Base-by-base conservation (phyloP, 2,888 invertebrate genomes). In the Cheilosia vernalis region DNA sequence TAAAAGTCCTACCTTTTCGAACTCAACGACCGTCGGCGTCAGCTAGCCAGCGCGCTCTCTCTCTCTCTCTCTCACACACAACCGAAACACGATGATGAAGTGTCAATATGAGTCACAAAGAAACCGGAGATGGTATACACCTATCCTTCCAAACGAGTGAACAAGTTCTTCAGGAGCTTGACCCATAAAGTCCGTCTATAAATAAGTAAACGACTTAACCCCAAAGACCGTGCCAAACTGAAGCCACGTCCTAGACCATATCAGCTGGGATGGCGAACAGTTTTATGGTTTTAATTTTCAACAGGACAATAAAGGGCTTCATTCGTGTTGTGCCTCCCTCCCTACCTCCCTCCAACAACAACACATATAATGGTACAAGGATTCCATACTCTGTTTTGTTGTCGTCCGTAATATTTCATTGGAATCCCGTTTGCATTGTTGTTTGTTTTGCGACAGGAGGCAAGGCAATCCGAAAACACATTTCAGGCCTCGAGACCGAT, bases 251-350 rank as follows among this genome's bases (percentile, higher is more conserved):
- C 66, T 37, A 42, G 61, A 6, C 24, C 53, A 49, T 64, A 53
- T 49, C 42, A 37, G 30, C 27, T 44, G 44, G 44, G 37, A 60
- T 40, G 66, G 55, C 58, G 76, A 81, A 77, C 70, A 67, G 64
- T 85, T 81, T 85, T 85, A 85, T 85, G 81, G 72, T 85, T 81
- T 85, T 81, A 85, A 85, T 85, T 85, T 85, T 85, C 81, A 85
- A 81, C 85, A 77, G 81, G 72, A 76, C 85, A 85, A 76, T 85
- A 80, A 85, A 85, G 80, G 80, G 76, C 70, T 84, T 60, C 56
- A 58, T 56, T 85, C 76, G 72, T 72, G 76, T 76, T 47, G 51
- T 53, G 42, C 33, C 44, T 24, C 27, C 9, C 30, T 30, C 9
- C 30, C 30, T 9, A 9, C 0, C 30, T 21, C 21, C 30, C 30